A percentile compares a stretch with the other conserved stretches of the same genome.
phyloP scores from a whole-genome alignment of 1,140 invertebrate species.

The Papilio glaucus region DNA sequence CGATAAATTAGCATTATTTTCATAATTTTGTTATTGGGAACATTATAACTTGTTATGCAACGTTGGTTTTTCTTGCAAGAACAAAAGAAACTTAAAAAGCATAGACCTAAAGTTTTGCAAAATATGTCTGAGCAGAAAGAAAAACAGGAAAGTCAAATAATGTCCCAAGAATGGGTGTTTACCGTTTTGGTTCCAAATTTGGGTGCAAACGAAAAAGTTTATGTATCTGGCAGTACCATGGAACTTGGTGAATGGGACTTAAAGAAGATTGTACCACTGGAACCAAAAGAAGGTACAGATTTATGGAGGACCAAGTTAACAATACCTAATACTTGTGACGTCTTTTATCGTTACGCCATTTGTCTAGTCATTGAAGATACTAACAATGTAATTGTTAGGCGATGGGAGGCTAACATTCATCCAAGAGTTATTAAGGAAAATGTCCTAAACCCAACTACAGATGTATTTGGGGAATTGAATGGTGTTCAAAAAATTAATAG shows the following conservation, averaged over 20 bases:
- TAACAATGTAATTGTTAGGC: conserved; percentile 87
- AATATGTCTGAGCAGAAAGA: conserved; percentile 63
- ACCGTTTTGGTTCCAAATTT: conserved; percentile 68
- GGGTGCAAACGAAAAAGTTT: conserved; percentile 64
- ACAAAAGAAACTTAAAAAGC: conserved; percentile 72
- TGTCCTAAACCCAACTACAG: conserved; percentile 58
- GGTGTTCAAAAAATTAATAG: conserved; percentile 87
- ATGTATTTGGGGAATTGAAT: conserved; percentile 88
- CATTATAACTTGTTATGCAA: conserved; percentile 74
- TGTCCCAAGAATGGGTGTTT: conserved; percentile 78
- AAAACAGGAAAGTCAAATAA: conserved; percentile 50
- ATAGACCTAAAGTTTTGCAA: conserved; percentile 53
- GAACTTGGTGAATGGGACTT: conserved; percentile 81
- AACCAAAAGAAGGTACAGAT: conserved; percentile 66
- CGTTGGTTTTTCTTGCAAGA: conserved; percentile 84
- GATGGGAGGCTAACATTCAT: conserved; percentile 92
- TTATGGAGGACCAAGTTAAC: conserved; percentile 83
- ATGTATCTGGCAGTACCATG: conserved; percentile 62
- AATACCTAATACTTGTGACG: conserved; percentile 86
- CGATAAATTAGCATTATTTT: not conserved
- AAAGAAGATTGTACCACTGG: conserved; percentile 77
- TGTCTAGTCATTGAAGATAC: conserved; percentile 85
- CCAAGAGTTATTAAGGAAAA: conserved; percentile 84
- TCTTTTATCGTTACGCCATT: conserved; percentile 92
- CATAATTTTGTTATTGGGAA: not conserved